Conservation (phyloP, 2,797 vertebrate species). For the Periparus ater region DNA sequence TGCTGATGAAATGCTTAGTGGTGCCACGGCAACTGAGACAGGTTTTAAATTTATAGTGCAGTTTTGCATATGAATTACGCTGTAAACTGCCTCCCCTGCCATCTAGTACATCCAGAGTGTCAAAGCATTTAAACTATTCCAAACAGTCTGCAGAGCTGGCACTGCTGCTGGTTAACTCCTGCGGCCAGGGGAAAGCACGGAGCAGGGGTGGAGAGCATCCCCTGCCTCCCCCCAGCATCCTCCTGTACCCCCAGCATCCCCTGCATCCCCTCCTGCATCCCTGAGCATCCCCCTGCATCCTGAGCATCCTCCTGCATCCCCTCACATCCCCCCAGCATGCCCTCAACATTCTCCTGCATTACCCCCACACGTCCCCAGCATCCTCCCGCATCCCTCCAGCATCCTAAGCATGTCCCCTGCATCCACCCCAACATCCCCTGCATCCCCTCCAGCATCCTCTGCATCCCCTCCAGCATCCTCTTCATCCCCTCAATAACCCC, state of each 20-base stretch:
- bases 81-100: slow-evolving; percentile 75
- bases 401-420: background rate
- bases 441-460: background rate
- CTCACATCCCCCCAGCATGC: background rate
- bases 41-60: slow-evolving; percentile 77
- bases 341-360: background rate
- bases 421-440: background rate
- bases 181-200: background rate
- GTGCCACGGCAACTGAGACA: slow-evolving; percentile 77
- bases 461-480: background rate
- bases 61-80: slow-evolving; percentile 82
- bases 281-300: too few relatives aligned
- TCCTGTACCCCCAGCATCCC: background rate
- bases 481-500: background rate
- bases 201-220: background rate
- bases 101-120: slow-evolving; percentile 75
- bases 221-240: background rate
- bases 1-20: slow-evolving; percentile 74
- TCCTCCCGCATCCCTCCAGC: background rate
- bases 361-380: background rate
- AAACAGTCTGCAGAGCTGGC: slow-evolving; percentile 80
- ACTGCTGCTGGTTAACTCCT: slow-evolving; percentile 70
- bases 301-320: background rate
- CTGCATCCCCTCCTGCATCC: background rate
- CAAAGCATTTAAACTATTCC: slow-evolving; percentile 82